These are phyloP conservation scores for Meta bourneti DNA, from an alignment of 2,888 invertebrate genomes.

Conservation along the genomic window DNA sequence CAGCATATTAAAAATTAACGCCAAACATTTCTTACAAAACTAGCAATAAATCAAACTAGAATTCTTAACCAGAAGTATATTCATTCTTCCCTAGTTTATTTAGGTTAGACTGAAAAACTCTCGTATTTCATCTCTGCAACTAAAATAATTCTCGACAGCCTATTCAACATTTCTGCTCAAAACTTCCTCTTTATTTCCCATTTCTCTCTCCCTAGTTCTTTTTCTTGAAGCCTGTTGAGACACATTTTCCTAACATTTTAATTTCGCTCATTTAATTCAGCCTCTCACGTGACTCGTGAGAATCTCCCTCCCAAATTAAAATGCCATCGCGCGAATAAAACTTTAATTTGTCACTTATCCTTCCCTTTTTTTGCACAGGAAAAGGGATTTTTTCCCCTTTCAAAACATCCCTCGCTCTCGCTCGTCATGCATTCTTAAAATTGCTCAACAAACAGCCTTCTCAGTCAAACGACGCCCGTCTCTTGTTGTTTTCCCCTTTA, in stretches of 20 bases:
- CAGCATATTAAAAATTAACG: no score
- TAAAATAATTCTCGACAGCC: no score
- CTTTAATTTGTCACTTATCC: conserved; percentile 75
- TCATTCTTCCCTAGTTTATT: no score
- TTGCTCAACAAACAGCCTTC: conserved; percentile 63
- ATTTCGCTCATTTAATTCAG: conserved; percentile 64
- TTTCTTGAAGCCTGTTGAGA: conserved; percentile 30
- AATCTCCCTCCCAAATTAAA: conserved; percentile 70
- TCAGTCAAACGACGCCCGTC: conserved; percentile 39
- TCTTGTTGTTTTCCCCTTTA: neutral
- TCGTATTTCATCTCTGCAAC: no score
- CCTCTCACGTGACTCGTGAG: conserved; percentile 14
- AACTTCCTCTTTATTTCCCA: neutral
- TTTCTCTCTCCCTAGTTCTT: conserved; percentile 8
- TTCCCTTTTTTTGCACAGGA: conserved; percentile 4
- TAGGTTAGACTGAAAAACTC: no score
- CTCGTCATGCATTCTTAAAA: conserved; percentile 66
- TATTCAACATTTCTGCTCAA: neutral
- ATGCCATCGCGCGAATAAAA: conserved; percentile 73
- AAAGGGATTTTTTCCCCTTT: neutral
- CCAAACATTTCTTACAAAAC: no score
- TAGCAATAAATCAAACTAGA: no score
- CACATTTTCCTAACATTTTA: conserved; percentile 71
- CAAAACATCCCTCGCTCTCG: conserved; percentile 37
- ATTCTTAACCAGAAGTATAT: no score